Base-by-base conservation (phyloP, 2,888 invertebrate species). In the Leucophora obtusa region DNA sequence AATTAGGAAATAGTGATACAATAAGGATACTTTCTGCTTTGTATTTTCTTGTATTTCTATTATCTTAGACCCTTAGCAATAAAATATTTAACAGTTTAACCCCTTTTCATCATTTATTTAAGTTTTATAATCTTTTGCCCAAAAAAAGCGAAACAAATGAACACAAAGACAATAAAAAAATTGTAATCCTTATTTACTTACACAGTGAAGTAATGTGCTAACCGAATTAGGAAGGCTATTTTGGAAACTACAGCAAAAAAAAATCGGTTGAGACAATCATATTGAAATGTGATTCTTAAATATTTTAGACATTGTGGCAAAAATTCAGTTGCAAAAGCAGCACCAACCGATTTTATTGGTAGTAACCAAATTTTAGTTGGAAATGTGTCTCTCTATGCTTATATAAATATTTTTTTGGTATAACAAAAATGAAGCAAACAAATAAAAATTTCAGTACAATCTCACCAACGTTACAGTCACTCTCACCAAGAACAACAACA, bases 141-240 rank as follows among this genome's bases (percentile, higher is more conserved):
- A 43, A 28, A 35, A 47, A 10, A 38, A 17, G 8, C 10, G 50
- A 24, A 50, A 35, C 38, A 53, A 65, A 65, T 35, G 21, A 54
- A 65, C 33, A 18, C 6, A 63, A 53, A 65, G 35, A 53, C 53
- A 65, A 53, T 35, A 18, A 65, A 53, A 53, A 38, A 21, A 54
- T 2, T 18, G 65, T 65, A 53, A 65, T 65, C 65, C 38, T 53
- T 53, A 38, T 35, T 28, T 35, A 38, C 15, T 35, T 24, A 24
- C 24, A 24, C 24, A 24, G 24, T 3, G 24, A 24, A 5, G 5
- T 3, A 3, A 3, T 24, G 2, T 2, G 24, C 5, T 2, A 5
- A 24, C 24, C n/a, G n/a, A n/a, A n/a, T n/a, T n/a, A n/a, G n/a
- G n/a, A n/a, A n/a, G n/a, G n/a, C n/a, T n/a, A n/a, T n/a, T n/a